A percentile compares a stretch with the other conserved stretches of the same genome.
Evolutionary conservation across 2,797 vertebrate species (phyloP).

Genomic region (Ptychobarbus kaznakovi): DNA sequence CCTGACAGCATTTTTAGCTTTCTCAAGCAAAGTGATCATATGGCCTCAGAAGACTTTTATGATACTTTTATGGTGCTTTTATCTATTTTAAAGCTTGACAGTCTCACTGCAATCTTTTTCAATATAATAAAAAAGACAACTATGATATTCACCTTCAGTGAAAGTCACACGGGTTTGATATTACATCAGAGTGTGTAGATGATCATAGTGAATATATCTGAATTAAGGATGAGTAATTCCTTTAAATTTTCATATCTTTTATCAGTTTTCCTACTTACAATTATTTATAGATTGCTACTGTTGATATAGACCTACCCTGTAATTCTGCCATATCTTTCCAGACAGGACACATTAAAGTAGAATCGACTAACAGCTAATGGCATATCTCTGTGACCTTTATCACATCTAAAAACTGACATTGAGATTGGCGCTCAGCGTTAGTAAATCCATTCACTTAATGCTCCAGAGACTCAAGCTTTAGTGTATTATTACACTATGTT

Average conservation of each 20-base stretch:
- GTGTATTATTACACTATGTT: neutral
- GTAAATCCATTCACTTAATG: slow-evolving; percentile 36
- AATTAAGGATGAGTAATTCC: neutral
- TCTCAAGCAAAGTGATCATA: neutral
- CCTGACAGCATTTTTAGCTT: neutral
- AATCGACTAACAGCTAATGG: slow-evolving; percentile 12
- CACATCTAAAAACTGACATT: slow-evolving; percentile 26
- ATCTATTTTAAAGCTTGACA: neutral
- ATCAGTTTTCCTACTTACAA: neutral
- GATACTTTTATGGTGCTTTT: neutral
- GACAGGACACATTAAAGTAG: slow-evolving; percentile 22
- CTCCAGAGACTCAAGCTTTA: neutral
- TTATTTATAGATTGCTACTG: neutral
- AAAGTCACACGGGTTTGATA: neutral
- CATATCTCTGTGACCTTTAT: slow-evolving; percentile 37
- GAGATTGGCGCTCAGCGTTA: slow-evolving; percentile 13
- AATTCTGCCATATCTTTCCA: neutral
- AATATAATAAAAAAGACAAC: neutral
- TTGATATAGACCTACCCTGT: neutral
- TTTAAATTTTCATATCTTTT: neutral
- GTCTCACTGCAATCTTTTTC: neutral
- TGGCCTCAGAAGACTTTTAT: neutral
- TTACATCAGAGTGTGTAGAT: neutral
- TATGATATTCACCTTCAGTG: neutral
- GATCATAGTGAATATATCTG: neutral